phyloP scores from a whole-genome alignment of 1,140 invertebrate genomes.

The Hestina assimilis region DNA sequence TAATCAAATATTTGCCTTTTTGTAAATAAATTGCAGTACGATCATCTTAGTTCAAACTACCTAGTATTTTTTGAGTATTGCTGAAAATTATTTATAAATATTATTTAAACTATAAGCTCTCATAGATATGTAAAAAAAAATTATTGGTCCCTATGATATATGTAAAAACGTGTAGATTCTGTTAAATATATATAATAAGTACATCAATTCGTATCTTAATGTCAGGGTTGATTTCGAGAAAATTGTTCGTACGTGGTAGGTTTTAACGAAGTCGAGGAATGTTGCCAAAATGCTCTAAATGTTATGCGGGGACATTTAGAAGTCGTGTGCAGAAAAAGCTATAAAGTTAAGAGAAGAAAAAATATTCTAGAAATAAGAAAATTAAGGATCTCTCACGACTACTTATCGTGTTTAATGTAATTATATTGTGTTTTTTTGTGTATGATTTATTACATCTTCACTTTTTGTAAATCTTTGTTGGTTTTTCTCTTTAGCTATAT shows the following conservation, averaged over 20 bases:
- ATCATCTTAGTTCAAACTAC: no score
- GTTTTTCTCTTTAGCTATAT: no score
- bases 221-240: neutral
- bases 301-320: constrained; percentile 17
- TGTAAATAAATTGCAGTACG: no score
- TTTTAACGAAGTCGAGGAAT: constrained; percentile 14
- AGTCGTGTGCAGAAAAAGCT: constrained; percentile 20
- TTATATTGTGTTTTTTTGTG: neutral
- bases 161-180: no score
- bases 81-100: no score
- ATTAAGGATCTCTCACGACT: neutral
- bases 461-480: no score
- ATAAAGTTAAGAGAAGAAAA: neutral
- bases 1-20: no score
- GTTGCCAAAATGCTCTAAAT: constrained; percentile 21
- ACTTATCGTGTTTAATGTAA: neutral
- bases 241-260: constrained; percentile 9
- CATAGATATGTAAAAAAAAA: no score
- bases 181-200: neutral
- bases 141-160: no score
- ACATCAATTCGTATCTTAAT: neutral
- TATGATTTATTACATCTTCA: neutral
- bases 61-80: no score
- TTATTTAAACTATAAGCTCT: no score
- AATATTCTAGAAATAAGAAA: neutral